A percentile compares a stretch with the other conserved stretches of the same genome.
Evolutionary conservation across 2,797 vertebrate genomes (phyloP).

Genomic region (Urophycis tenuis): DNA sequence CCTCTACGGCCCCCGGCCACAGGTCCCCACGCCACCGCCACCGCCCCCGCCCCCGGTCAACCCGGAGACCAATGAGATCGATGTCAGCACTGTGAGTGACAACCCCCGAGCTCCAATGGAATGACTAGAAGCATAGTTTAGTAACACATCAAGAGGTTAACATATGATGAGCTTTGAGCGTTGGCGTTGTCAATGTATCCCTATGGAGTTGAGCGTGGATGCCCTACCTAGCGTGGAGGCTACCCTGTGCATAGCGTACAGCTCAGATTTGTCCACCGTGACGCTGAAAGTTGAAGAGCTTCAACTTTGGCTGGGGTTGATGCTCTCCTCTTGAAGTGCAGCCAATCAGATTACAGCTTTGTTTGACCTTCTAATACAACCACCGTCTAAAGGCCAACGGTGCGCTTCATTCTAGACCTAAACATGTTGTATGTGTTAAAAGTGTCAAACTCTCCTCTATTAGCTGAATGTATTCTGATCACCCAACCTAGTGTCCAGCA

Average conservation of each 20-base stretch:
- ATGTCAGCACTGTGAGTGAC: constrained; percentile 42
- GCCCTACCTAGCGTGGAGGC: no score
- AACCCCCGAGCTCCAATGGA: background rate
- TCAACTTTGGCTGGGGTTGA: background rate
- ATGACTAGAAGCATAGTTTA: background rate
- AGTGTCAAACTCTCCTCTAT: no score
- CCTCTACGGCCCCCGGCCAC: constrained; percentile 72
- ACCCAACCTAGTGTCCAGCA: no score
- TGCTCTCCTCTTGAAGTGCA: no score
- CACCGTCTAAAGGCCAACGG: background rate
- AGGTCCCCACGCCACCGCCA: constrained; percentile 37
- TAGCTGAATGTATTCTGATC: no score
- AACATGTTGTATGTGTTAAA: no score
- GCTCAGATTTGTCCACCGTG: no score
- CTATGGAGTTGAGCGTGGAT: no score
- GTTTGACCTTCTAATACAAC: background rate
- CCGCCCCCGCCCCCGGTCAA: constrained; percentile 16
- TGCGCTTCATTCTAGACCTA: background rate
- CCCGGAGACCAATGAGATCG: constrained; percentile 77
- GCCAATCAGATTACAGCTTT: background rate
- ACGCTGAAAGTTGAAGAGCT: background rate
- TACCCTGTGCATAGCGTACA: no score
- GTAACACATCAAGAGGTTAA: background rate
- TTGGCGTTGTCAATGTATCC: no score
- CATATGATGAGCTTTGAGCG: no score